phyloP scores from a whole-genome alignment of 2,113 vertebrate species.

The Cyanoramphus novaezelandiae region DNA sequence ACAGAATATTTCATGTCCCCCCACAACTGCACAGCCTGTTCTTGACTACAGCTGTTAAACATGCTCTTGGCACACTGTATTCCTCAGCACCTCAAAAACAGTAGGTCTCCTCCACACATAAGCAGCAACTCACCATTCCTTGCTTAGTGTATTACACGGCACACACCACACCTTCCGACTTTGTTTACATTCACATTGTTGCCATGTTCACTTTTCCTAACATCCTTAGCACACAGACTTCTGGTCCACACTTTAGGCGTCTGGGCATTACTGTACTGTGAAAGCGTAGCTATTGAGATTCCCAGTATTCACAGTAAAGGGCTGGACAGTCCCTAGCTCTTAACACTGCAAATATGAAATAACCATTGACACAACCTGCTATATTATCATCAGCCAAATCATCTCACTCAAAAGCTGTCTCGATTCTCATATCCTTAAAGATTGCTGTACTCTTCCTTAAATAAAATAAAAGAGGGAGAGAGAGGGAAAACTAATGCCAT shows the following conservation, averaged over 20 bases:
- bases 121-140: background rate
- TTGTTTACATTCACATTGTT: background rate
- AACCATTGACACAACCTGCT: background rate
- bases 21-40: background rate
- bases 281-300: background rate
- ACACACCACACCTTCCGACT: background rate
- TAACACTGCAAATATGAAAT: background rate
- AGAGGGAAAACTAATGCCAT: background rate
- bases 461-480: rapidly evolving
- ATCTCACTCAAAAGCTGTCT: background rate
- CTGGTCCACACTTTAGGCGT: background rate
- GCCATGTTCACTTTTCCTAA: background rate
- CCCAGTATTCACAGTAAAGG: background rate
- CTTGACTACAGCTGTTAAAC: background rate
- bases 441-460: background rate
- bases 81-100: background rate
- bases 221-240: background rate
- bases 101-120: background rate
- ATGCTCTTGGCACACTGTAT: background rate
- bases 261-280: background rate
- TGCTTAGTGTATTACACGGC: background rate
- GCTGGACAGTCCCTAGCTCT: background rate
- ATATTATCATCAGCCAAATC: background rate
- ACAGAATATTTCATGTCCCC: background rate
- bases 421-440: background rate